A percentile compares a stretch with the other conserved stretches of the same genome.
phyloP scores from a whole-genome alignment of 2,888 invertebrate genomes.

The Silvanus unidentatus region DNA sequence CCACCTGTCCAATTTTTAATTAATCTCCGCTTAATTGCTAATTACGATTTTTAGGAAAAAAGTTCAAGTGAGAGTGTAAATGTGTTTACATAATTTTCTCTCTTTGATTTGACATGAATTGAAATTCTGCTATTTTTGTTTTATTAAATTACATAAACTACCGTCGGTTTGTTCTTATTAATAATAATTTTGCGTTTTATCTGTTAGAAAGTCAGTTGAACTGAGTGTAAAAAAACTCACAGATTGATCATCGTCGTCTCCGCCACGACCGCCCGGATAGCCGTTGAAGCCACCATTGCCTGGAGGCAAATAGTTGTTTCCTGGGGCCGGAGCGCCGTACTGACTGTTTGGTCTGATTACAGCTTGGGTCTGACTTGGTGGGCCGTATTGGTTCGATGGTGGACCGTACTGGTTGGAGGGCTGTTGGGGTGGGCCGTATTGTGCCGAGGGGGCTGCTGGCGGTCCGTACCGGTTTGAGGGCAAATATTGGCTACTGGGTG shows the following conservation, averaged over 20 bases:
- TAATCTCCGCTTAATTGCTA: no score
- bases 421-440: slow-evolving; percentile 28
- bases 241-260: slow-evolving; percentile 37
- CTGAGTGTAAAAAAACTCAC: slow-evolving; percentile 27
- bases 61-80: no score
- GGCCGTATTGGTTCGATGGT: slow-evolving; percentile 19
- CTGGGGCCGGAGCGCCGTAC: slow-evolving; percentile 29
- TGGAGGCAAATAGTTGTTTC: slow-evolving; percentile 5
- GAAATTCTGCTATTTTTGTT: no score
- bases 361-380: slow-evolving; percentile 26
- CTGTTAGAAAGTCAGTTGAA: no score
- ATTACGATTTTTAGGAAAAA: no score
- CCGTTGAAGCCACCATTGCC: not conserved
- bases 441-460: slow-evolving; percentile 28
- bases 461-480: slow-evolving; percentile 35
- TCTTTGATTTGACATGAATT: no score
- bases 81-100: no score
- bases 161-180: no score
- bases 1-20: no score
- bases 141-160: not conserved
- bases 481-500: slow-evolving; percentile 39
- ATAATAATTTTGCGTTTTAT: no score
- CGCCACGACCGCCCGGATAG: slow-evolving; percentile 16
- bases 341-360: slow-evolving; percentile 31
- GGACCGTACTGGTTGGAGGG: slow-evolving; percentile 31